Conservation (phyloP, 1,140 invertebrate species). For the Drosophila virilis region DNA sequence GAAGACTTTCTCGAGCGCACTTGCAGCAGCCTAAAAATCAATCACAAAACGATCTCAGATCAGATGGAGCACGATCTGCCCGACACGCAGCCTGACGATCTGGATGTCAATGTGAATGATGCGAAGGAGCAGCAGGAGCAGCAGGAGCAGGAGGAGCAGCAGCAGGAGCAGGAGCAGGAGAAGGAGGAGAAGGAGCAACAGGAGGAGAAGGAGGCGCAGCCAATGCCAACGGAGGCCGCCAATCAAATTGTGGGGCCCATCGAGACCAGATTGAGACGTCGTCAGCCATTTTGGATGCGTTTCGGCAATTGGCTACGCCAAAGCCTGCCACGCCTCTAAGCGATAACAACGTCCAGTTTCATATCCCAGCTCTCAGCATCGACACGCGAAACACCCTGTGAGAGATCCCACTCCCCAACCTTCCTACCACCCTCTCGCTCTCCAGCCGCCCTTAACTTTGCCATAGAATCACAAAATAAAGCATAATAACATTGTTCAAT, state of each 20-base stretch:
- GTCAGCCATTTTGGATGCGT: conserved; percentile 36
- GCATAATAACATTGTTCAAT: conserved; percentile 13
- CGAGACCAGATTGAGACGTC: conserved; percentile 10
- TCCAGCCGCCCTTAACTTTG: background rate
- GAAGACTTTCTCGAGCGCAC: background rate
- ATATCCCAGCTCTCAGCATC: no score
- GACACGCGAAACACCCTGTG: no score
- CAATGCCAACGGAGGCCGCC: background rate
- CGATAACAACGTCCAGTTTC: background rate
- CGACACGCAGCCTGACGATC: background rate
- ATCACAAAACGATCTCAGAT: no score
- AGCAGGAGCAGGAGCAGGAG: background rate
- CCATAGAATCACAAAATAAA: background rate
- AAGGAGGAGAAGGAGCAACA: background rate
- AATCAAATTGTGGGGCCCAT: background rate
- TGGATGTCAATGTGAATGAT: background rate
- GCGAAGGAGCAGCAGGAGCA: background rate
- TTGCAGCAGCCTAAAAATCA: background rate
- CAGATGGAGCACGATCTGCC: background rate
- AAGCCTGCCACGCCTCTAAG: conserved; percentile 14
- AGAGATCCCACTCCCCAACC: no score
- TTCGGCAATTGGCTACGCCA: conserved; percentile 35
- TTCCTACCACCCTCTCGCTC: no score
- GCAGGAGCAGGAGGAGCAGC: background rate
- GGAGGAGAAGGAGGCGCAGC: background rate